A percentile compares a stretch with the other conserved stretches of the same genome.
These are phyloP conservation scores for Resseliella maxima DNA, from an alignment of 2,888 invertebrate species.

Conservation along the genomic window DNA sequence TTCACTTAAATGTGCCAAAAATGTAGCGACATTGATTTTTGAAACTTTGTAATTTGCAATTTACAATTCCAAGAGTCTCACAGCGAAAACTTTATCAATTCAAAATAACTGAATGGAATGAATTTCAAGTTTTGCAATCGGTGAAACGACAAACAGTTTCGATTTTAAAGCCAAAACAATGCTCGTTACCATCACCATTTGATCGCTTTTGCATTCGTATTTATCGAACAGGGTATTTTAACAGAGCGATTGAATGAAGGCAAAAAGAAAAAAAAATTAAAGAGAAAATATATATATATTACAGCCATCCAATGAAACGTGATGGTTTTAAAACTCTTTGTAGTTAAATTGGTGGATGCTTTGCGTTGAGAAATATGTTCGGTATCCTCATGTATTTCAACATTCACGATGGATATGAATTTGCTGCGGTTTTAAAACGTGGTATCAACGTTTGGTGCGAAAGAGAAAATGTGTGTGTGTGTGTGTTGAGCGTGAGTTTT, in stretches of 20 bases:
- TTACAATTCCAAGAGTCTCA: not conserved
- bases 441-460: not conserved
- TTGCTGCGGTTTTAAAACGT: not conserved
- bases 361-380: constrained; percentile 9
- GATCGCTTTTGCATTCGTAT: not conserved
- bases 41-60: too few species aligned
- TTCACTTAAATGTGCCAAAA: not conserved
- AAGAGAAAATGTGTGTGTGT: not conserved
- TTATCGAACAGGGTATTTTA: not conserved
- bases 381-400: not conserved
- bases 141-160: too few species aligned
- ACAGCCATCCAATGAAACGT: constrained; percentile 42
- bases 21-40: not conserved
- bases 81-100: not conserved
- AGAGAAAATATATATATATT: too few species aligned
- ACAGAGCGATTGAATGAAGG: not conserved
- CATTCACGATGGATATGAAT: not conserved
- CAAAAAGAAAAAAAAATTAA: too few species aligned
- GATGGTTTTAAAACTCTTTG: constrained; percentile 53
- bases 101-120: not conserved
- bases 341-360: not conserved
- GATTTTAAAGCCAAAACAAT: not conserved
- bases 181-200: not conserved
- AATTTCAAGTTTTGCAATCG: not conserved
- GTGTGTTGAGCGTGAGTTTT: not conserved